Percentiles rank a stretch among this genome's conserved stretches.
Conservation (phyloP, 2,888 invertebrate genomes). For the Meta bourneti region DNA sequence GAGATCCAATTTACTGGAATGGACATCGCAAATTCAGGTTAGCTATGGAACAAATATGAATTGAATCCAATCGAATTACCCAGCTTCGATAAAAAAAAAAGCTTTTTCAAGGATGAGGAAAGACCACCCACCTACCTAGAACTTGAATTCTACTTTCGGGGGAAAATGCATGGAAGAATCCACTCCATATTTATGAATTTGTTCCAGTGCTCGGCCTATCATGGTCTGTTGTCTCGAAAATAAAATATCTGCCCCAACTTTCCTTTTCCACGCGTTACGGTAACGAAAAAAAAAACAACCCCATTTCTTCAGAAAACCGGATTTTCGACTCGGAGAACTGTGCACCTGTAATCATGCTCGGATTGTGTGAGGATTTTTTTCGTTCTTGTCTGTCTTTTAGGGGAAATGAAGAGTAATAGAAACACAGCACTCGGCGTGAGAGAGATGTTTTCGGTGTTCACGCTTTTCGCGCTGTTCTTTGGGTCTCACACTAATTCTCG, state of each 20-base stretch:
- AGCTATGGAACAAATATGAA: not conserved
- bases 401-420: not conserved
- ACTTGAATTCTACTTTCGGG: not conserved
- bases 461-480: not conserved
- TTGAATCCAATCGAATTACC: not conserved
- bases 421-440: not conserved
- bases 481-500: too few relatives aligned
- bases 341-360: slow-evolving; percentile 63
- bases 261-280: not conserved
- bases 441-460: not conserved
- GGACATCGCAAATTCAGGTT: too few relatives aligned
- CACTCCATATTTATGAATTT: not conserved
- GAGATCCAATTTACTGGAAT: too few relatives aligned
- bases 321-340: slow-evolving; percentile 2
- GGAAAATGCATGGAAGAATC: not conserved
- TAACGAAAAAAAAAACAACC: not conserved
- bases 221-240: not conserved
- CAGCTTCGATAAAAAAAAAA: not conserved
- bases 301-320: slow-evolving; percentile 28
- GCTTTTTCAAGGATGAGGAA: not conserved
- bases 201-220: not conserved
- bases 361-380: not conserved
- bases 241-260: not conserved
- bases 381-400: not conserved
- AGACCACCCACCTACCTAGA: not conserved